These are phyloP conservation scores for Marcusenius ussheri DNA, from an alignment of 2,113 vertebrate species.

Conservation along the genomic window DNA sequence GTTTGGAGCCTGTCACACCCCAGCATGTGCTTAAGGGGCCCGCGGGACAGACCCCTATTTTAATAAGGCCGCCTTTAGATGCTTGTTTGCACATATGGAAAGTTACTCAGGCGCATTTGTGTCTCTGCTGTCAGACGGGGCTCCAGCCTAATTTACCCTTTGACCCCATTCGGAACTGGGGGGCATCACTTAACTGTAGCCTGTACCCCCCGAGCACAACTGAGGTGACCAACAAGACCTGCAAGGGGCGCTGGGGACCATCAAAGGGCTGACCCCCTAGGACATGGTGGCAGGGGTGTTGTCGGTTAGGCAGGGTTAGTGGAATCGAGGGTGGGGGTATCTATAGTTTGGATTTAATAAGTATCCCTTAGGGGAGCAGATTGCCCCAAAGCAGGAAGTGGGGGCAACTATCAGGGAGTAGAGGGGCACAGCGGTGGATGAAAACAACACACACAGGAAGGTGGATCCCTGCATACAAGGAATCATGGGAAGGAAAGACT, in stretches of 20 bases:
- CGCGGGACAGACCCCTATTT: not conserved
- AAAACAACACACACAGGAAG: not conserved
- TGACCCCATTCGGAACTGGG: not conserved
- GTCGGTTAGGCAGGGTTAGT: not conserved
- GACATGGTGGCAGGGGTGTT: not conserved
- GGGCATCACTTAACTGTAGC: not conserved
- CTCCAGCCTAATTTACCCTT: not conserved
- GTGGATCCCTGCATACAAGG: not conserved
- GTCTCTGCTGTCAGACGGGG: not conserved
- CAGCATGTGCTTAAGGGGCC: not conserved
- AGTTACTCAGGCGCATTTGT: not conserved
- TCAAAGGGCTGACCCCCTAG: not conserved
- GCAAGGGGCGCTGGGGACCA: not conserved
- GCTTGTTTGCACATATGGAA: not conserved
- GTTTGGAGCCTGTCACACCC: not conserved
- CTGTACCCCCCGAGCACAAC: not conserved
- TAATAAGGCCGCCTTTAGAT: not conserved
- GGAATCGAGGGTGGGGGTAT: not conserved
- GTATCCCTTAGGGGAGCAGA: not conserved
- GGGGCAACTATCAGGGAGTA: not conserved
- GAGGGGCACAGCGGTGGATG: not conserved
- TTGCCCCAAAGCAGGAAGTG: not conserved
- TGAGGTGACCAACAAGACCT: not conserved
- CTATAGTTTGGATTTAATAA: not conserved
- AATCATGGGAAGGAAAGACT: not conserved